Conservation (phyloP, 2,888 invertebrate genomes). For the Orthonevra nobilis region DNA sequence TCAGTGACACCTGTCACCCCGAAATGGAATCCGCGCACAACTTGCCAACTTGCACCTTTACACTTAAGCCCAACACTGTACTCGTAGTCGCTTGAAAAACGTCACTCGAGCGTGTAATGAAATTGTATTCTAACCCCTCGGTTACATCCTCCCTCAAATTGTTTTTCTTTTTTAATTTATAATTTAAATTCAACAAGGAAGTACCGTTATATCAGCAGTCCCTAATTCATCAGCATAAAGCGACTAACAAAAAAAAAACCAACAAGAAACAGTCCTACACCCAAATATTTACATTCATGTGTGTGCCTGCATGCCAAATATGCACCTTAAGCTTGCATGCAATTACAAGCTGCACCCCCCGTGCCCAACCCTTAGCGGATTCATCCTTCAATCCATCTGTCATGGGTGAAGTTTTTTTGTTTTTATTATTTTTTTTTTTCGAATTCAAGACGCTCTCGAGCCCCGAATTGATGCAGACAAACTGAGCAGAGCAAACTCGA, state of each 20-base stretch:
- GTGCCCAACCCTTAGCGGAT: background rate
- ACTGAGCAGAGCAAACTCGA: background rate
- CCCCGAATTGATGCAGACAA: slow-evolving; percentile 20
- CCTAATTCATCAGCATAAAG: slow-evolving; percentile 22
- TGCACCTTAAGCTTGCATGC: slow-evolving; percentile 39
- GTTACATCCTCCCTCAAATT: background rate
- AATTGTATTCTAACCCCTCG: background rate
- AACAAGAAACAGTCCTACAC: slow-evolving; percentile 1
- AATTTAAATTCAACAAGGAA: slow-evolving; percentile 40
- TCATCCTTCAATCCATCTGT: slow-evolving; percentile 23
- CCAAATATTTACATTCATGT: background rate
- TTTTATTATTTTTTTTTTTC: slow-evolving; percentile 3
- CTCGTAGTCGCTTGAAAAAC: slow-evolving; percentile 18
- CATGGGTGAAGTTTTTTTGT: slow-evolving; percentile 5
- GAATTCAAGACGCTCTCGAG: slow-evolving; percentile 47
- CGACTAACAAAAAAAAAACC: background rate
- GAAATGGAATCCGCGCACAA: too few relatives aligned
- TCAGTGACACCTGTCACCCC: too few relatives aligned
- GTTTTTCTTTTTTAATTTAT: slow-evolving; percentile 13
- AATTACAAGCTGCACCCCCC: slow-evolving; percentile 17
- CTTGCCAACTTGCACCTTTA: slow-evolving; percentile 4
- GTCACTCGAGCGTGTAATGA: slow-evolving; percentile 36
- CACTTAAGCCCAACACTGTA: slow-evolving; percentile 11
- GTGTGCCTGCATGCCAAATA: slow-evolving; percentile 34
- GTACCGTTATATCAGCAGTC: slow-evolving; percentile 46